phyloP scores from a whole-genome alignment of 2,888 invertebrate species.

The Polylopha cassiicola region DNA sequence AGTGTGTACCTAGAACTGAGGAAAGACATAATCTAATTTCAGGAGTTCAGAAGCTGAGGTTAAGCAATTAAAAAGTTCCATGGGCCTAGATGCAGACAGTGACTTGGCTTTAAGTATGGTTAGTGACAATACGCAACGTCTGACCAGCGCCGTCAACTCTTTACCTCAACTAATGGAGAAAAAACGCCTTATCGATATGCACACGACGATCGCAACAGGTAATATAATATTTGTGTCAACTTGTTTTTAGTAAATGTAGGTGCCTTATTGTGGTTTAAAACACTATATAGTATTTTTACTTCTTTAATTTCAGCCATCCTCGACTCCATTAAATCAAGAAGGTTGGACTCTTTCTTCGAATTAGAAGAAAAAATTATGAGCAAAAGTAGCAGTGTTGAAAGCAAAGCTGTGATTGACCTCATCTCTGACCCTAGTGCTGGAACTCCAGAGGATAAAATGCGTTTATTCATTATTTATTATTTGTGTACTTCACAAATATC shows the following conservation, averaged over 20 bases:
- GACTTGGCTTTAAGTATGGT: conserved; percentile 92
- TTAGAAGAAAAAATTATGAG: conserved; percentile 98
- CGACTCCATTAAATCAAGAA: conserved; percentile 90
- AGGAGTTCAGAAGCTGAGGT: conserved; percentile 96
- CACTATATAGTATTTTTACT: conserved; percentile 4
- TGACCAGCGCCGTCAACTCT: conserved; percentile 96
- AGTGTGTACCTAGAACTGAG: too few species aligned
- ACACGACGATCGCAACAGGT: conserved; percentile 98
- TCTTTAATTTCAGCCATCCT: conserved; percentile 78
- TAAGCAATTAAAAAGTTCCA: conserved; percentile 93
- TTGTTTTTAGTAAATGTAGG: too few species aligned
- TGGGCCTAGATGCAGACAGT: conserved; percentile 94
- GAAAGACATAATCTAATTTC: conserved; percentile 5
- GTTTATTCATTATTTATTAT: conserved; percentile 94
- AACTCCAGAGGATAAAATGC: conserved; percentile 92
- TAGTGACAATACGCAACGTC: conserved; percentile 93
- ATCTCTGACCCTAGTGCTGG: conserved; percentile 92
- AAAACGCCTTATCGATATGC: conserved; percentile 98
- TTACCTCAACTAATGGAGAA: conserved; percentile 97
- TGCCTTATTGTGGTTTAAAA: too few species aligned
- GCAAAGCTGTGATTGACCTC: conserved; percentile 91
- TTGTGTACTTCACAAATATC: conserved; percentile 89
- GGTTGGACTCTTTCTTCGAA: conserved; percentile 97
- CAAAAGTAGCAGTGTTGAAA: conserved; percentile 82
- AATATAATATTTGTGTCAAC: conserved; percentile 27